These are phyloP conservation scores for Myripristis jacobus DNA, from an alignment of 2,797 vertebrate genomes.

Conservation along the genomic window DNA sequence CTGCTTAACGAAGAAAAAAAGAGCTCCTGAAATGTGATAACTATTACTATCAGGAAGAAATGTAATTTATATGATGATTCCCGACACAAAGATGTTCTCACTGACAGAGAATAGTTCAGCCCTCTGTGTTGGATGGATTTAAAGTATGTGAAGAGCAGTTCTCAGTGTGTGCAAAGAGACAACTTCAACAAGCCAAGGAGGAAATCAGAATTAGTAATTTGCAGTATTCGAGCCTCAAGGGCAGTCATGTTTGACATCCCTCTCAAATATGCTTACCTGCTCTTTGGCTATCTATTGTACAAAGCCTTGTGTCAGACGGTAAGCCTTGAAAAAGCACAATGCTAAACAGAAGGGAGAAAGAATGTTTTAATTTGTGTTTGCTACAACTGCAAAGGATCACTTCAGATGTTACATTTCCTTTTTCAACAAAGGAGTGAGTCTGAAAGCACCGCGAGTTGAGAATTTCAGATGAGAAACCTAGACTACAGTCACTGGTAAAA, in stretches of 20 bases:
- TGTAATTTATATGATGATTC: constrained; percentile 4
- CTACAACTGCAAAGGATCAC: background rate
- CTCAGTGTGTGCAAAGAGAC: background rate
- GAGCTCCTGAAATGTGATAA: background rate
- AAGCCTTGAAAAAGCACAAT: constrained; percentile 23
- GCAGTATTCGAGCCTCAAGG: constrained; percentile 27
- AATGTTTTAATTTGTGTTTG: constrained; percentile 11
- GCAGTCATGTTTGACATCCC: constrained; percentile 14
- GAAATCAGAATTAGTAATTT: constrained; percentile 13
- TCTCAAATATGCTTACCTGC: constrained; percentile 35
- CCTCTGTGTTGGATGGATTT: constrained; percentile 6
- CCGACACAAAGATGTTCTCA: background rate
- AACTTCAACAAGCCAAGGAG: background rate
- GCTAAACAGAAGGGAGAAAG: constrained; percentile 7
- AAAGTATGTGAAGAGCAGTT: background rate
- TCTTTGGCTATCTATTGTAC: constrained; percentile 30
- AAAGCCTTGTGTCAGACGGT: constrained; percentile 25
- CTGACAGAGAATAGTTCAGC: background rate
- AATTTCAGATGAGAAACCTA: background rate
- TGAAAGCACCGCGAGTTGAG: constrained; percentile 7
- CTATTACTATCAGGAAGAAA: background rate
- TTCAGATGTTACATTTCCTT: background rate
- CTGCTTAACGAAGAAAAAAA: constrained; percentile 1
- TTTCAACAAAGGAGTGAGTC: background rate
- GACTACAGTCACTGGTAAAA: constrained; percentile 12